A percentile compares a stretch with the other conserved stretches of the same genome.
Evolutionary conservation across 2,888 invertebrate species (phyloP).

Genomic region (Lordiphosa fenestrarum): DNA sequence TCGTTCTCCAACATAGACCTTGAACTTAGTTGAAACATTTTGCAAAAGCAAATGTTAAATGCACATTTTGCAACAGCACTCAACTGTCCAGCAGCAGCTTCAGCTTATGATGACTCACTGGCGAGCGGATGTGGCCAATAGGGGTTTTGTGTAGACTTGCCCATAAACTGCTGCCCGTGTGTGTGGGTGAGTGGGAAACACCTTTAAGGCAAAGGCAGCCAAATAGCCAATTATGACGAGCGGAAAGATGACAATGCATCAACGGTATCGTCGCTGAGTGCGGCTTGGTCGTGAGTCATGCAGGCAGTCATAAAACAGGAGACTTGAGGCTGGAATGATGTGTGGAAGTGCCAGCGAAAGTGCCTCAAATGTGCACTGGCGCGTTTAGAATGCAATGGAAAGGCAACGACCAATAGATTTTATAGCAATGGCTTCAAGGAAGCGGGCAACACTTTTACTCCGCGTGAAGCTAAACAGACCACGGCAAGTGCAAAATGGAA

Average conservation of each 20-base stretch:
- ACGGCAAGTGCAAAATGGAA: slow-evolving; percentile 50
- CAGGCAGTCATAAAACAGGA: slow-evolving; percentile 27
- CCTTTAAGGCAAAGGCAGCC: slow-evolving; percentile 28
- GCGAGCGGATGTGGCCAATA: slow-evolving; percentile 59
- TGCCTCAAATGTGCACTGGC: slow-evolving; percentile 18
- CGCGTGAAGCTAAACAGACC: slow-evolving; percentile 28
- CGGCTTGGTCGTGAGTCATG: slow-evolving; percentile 35
- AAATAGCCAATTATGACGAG: slow-evolving; percentile 40
- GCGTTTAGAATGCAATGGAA: slow-evolving; percentile 24
- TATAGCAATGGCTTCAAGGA: slow-evolving; percentile 31
- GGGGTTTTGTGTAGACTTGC: slow-evolving; percentile 33
- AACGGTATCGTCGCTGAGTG: slow-evolving; percentile 2
- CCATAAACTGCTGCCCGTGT: slow-evolving; percentile 28
- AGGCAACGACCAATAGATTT: slow-evolving; percentile 27
- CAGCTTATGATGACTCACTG: neutral
- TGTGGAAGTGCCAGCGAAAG: slow-evolving; percentile 27
- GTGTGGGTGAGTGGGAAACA: slow-evolving; percentile 48
- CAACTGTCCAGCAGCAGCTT: slow-evolving; percentile 17
- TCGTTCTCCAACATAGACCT: slow-evolving; percentile 24
- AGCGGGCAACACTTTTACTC: slow-evolving; percentile 27
- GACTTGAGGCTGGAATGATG: slow-evolving; percentile 10
- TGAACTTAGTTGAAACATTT: slow-evolving; percentile 32
- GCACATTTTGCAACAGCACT: slow-evolving; percentile 31
- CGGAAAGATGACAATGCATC: slow-evolving; percentile 37
- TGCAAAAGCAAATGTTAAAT: slow-evolving; percentile 28